Base-by-base conservation (phyloP, 1,140 invertebrate species). In the Procambarus virginalis region DNA sequence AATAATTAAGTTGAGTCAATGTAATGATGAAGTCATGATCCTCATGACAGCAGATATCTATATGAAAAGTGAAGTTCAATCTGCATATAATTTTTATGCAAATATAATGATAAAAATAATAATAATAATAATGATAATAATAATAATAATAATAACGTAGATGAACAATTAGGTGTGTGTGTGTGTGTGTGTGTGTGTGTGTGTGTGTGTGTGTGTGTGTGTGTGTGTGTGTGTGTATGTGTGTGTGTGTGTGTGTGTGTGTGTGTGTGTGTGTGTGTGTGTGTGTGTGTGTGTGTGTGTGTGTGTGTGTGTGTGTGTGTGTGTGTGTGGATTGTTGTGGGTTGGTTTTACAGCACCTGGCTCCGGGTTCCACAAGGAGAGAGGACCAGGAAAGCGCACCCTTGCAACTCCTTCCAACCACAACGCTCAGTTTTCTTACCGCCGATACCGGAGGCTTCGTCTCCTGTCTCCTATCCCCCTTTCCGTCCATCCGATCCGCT, bases 281-380 rank as follows among this genome's bases (percentile, higher is more conserved):
- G 51, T 55, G 51, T 55, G 51, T 55, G 51, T 55, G 51, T 55
- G 51, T 55, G 51, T 55, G 51, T 55, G 51, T 55, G 51, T 55
- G 51, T 55, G 51, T 55, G 51, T 55, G 51, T 55, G 51, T 55
- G 2, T 55, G 51, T 55, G 51, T 55, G 51, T 64, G 12, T 64
- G 5, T 64, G 60, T 17, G 60, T 64, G 60, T 45, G 6, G 68
- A 17, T 10, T 68, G 17, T 20, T 68, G 64, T 9, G 64, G 64
- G 64, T 2, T 20, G n/a, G 68, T 22, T 73, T 73, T 73, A 73
- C 68, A 73, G 68, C 68, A 73, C 68, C 68, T 73, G n/a, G n/a
- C 68, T n/a, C n/a, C 68, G 68, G 22, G 34, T 6, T 22, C 68
- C n/a, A 34, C 51, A 55, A 12, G 51, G 12, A 55, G 12, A 55